Evolutionary conservation across 2,113 vertebrate genomes (phyloP).

Genomic region (Aptenodytes forsteri): DNA sequence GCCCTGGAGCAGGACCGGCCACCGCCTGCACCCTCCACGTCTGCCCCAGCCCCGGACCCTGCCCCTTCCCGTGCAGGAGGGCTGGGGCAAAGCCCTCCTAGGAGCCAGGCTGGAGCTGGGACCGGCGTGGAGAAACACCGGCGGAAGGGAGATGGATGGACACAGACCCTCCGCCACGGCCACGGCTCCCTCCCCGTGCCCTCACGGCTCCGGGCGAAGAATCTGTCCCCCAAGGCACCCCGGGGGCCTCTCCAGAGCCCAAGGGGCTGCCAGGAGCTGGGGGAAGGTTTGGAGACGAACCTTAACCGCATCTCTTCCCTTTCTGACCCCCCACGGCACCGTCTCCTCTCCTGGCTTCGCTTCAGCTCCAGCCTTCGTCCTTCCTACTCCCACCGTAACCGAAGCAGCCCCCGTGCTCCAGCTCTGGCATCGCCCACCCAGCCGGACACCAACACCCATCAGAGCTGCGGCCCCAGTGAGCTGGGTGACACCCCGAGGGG

Average conservation of each 20-base stretch:
- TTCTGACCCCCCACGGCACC: background rate
- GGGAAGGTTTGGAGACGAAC: background rate
- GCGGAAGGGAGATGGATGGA: background rate
- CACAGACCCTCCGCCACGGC: background rate
- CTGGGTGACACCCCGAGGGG: background rate
- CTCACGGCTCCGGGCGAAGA: background rate
- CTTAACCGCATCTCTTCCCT: rapidly evolving
- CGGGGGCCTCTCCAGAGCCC: rapidly evolving
- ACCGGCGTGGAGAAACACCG: rapidly evolving
- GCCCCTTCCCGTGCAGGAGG: rapidly evolving
- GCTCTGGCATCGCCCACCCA: background rate
- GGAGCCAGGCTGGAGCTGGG: background rate
- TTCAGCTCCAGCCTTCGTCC: background rate
- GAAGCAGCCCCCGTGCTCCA: background rate
- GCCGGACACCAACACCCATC: background rate
- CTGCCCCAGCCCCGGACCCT: background rate
- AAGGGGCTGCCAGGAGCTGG: background rate
- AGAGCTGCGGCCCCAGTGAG: background rate
- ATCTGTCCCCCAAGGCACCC: background rate
- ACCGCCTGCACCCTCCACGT: rapidly evolving
- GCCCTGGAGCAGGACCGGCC: background rate
- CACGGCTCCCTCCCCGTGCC: background rate
- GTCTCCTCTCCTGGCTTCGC: rapidly evolving
- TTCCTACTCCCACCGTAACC: rapidly evolving
- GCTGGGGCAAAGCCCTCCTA: background rate